Conservation (phyloP, 2,797 vertebrate genomes). For the Paratrypauchen microcephalus region DNA sequence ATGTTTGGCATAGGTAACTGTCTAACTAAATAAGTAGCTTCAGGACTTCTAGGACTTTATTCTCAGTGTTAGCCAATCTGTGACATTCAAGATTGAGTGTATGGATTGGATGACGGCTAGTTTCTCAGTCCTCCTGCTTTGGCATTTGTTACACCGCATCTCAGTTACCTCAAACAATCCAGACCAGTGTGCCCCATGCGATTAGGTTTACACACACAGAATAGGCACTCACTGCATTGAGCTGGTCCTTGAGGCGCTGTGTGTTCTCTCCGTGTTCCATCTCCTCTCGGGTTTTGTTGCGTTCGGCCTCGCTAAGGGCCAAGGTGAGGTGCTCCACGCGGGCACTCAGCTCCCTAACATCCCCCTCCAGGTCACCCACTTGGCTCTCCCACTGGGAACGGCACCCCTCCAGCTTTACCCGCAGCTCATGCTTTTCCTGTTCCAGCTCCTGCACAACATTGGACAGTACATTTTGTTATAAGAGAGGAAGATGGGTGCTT, state of each 20-base stretch:
- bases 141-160: slow-evolving; percentile 38
- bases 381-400: slow-evolving; percentile 79
- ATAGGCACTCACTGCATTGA: slow-evolving; percentile 69
- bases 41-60: neutral
- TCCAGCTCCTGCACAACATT: slow-evolving; percentile 71
- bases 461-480: neutral
- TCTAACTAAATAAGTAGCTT: neutral
- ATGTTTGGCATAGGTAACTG: neutral
- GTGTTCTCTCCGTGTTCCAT: slow-evolving; percentile 66
- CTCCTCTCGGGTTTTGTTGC: slow-evolving; percentile 60
- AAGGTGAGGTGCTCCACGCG: slow-evolving; percentile 68
- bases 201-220: neutral
- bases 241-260: slow-evolving; percentile 70
- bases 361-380: slow-evolving; percentile 78
- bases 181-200: neutral
- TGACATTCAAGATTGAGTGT: slow-evolving; percentile 33
- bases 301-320: slow-evolving; percentile 65
- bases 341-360: slow-evolving; percentile 67
- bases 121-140: slow-evolving; percentile 23
- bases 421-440: slow-evolving; percentile 75
- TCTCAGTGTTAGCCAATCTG: slow-evolving; percentile 15
- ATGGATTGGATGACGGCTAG: slow-evolving; percentile 32
- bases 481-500: too few relatives aligned
- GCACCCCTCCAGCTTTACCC: slow-evolving; percentile 73
- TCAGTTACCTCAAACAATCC: slow-evolving; percentile 8